Evolutionary conservation across 2,888 invertebrate genomes (phyloP), one percentile per base, ranked within the genome.

Genomic region (Meliscaeva auricollis): DNA sequence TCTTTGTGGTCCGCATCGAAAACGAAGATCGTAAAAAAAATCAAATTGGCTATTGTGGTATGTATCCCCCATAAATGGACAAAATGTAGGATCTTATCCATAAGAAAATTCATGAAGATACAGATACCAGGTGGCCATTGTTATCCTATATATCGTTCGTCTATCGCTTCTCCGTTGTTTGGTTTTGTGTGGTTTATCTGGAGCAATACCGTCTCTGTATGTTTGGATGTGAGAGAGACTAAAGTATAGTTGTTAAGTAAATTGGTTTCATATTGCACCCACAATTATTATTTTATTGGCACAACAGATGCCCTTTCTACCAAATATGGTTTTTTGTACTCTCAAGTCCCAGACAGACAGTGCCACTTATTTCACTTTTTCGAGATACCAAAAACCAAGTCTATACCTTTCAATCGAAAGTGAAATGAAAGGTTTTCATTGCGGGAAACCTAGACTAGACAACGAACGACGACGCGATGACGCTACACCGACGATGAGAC

Each of bases 401-500:
- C 22, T 13, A 9, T 68, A 75, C 80, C 84, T 84, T 84, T 84
- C 84, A 84, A 80, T 84, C 84, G 84, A 85, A 85, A 85, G 80
- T 81, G 84, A 85, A 85, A 85, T 76, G 72, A 76, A 80, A 76
- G 75, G 70, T 66, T 76, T 76, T 64, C 13, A 44, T 38, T 44
- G 32, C 1, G 46, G 17, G 7, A 64, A 32, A 46, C 8, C 50
- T 22, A 64, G 13, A 50, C n/a, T 15, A 46, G 9, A 35, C 7
- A 26, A 50, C 44, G 20, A 17, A 8, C 20, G 56, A 56, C 20
- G 35, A 35, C 11, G 38, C 11, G 38, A 5, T 20, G 38, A 22
- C 50, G 22, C 64, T 17, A 66, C 66, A 50, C 50, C n/a, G n/a
- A 5, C 48, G 20, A 48, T 48, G 48, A 8, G 38, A 22, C 50